phyloP scores from a whole-genome alignment of 2,113 vertebrate species.

The Capreolus pygargus region DNA sequence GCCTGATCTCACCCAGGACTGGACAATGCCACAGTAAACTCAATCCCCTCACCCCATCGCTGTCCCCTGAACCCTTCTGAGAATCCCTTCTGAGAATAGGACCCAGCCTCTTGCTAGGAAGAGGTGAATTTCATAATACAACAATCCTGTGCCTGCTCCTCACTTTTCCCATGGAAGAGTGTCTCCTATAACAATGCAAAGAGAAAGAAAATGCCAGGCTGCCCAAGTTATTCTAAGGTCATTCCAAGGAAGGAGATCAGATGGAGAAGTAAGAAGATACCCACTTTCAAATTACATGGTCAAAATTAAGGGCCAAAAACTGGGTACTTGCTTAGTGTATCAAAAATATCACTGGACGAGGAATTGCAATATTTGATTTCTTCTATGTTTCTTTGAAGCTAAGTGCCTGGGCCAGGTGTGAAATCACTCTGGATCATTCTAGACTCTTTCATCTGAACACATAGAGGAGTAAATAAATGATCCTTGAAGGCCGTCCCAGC shows the following conservation, averaged over 20 bases:
- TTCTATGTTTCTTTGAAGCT: neutral
- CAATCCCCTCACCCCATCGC: neutral
- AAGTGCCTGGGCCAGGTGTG: neutral
- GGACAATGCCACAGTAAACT: neutral
- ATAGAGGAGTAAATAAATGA: neutral
- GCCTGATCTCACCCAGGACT: neutral
- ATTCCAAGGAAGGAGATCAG: neutral
- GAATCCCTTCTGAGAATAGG: neutral
- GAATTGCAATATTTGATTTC: neutral
- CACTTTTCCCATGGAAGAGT: neutral
- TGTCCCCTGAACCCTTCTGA: neutral
- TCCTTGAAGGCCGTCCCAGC: neutral
- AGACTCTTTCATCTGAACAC: neutral
- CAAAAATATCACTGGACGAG: neutral
- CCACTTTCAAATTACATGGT: neutral
- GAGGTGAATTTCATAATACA: neutral
- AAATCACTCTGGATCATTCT: neutral
- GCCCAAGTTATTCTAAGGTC: neutral
- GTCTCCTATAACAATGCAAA: neutral
- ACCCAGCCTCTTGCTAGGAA: neutral
- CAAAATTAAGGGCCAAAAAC: neutral
- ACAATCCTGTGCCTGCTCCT: neutral
- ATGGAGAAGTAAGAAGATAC: neutral
- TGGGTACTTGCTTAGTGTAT: neutral
- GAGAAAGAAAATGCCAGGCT: neutral